Percentiles rank a stretch among this genome's conserved stretches.
phyloP scores from a whole-genome alignment of 2,888 invertebrate genomes.

The Eucera pruinosa region DNA sequence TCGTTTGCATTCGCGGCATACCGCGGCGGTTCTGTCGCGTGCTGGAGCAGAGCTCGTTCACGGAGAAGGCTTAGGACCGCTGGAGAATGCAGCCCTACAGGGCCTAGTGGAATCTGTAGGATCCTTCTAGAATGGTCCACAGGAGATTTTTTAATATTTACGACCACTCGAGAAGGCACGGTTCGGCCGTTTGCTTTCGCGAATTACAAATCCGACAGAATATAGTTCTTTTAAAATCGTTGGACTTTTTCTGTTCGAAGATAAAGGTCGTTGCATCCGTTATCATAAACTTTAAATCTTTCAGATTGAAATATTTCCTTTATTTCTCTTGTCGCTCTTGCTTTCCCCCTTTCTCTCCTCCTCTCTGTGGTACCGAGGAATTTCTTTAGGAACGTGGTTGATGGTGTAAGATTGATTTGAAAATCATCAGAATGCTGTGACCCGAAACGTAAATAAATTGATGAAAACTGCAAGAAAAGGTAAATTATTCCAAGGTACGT shows the following conservation, averaged over 20 bases:
- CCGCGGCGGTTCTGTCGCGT: slow-evolving; percentile 37
- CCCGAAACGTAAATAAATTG: slow-evolving; percentile 6
- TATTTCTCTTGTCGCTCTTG: too few species aligned
- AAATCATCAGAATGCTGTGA: neutral
- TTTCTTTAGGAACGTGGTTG: neutral
- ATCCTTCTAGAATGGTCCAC: slow-evolving; percentile 3
- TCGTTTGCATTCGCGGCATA: slow-evolving; percentile 34
- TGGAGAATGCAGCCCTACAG: slow-evolving; percentile 31
- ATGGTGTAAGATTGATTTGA: neutral
- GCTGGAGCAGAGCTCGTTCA: slow-evolving; percentile 19
- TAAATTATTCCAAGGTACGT: slow-evolving; percentile 40
- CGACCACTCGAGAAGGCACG: neutral
- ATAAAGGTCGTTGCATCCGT: neutral
- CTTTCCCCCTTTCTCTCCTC: too few species aligned
- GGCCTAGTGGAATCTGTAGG: neutral
- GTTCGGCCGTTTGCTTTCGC: neutral
- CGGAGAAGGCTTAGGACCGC: slow-evolving; percentile 33
- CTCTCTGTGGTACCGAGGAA: neutral
- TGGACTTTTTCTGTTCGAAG: neutral
- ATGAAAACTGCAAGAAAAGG: slow-evolving; percentile 27
- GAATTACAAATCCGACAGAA: neutral
- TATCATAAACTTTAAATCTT: neutral
- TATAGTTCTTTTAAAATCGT: neutral
- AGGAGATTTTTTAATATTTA: slow-evolving; percentile 31
- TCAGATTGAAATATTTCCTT: too few species aligned